Evolutionary conservation across 35 echinoderm and acorn worm genomes (phyloP), one percentile per base, ranked within the genome.

Genomic region (Diadema setosum): DNA sequence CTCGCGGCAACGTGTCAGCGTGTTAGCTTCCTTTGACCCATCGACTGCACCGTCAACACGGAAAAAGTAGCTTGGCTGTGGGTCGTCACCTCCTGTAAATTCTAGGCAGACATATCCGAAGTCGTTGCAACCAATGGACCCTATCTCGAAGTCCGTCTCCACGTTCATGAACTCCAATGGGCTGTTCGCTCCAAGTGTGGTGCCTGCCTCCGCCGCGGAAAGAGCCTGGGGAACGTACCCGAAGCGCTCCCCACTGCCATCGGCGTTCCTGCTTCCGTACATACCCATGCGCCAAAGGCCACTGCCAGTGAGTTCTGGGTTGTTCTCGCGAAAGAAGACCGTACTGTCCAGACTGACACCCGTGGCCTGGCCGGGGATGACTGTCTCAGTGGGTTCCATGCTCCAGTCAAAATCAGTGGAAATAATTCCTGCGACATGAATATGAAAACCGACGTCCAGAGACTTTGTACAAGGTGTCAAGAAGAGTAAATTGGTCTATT

Each of bases 261-360:
- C 83, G 16, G 24, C 42, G 63, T 87, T 91, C 29, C 57, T 46
- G 84, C 93, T 95, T 23, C 93, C 93, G 35, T 82, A 95, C 55
- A 95, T 81, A 26, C 75, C 78, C 88, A 95, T 91, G 52, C 84
- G 84, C 93, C 93, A 95, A 35, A 96, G 60, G 45, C 94, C 90
- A 40, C 45, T 46, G 11, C 94, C 94, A 24, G 58, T 43, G 56
- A 96, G 61, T 37, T 58, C 43, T 15, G 87, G 78, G 81, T 85
- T 92, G 42, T 81, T 64, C n/a, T 76, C 60, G 55, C 55, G 34
- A 34, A 88, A 85, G 33, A 57, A 70, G 5, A 96, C 46, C 3
- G 44, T 43, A 26, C 64, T 82, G 61, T 92, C 81, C 26, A 96
- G 69, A 36, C 48, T 92, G 12, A 96, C 46, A 16, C 85, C 58